Percentiles rank a stretch among this genome's conserved stretches.
These are phyloP conservation scores for Rhinichthys klamathensis DNA, from an alignment of 2,113 vertebrate species.

Conservation along the genomic window DNA sequence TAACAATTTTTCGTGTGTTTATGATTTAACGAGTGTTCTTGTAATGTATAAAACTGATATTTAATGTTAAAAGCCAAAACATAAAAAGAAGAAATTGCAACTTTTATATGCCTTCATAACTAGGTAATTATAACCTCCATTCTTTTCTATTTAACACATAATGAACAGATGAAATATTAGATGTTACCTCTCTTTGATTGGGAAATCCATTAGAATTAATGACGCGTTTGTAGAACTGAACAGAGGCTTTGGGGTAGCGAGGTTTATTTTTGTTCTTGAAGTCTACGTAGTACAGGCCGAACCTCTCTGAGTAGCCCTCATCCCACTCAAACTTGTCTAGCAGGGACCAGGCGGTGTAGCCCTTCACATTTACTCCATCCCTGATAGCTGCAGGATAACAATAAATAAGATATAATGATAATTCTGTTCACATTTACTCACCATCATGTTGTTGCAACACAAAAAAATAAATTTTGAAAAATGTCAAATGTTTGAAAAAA, in stretches of 20 bases:
- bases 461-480: not conserved
- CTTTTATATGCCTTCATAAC: not conserved
- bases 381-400: constrained; percentile 80
- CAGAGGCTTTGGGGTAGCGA: constrained; percentile 90
- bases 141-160: not conserved
- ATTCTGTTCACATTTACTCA: not conserved
- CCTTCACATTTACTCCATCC: constrained; percentile 87
- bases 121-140: not conserved
- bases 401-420: not conserved
- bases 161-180: not conserved
- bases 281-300: constrained; percentile 88
- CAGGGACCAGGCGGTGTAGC: constrained; percentile 92
- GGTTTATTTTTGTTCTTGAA: constrained; percentile 86
- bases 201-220: constrained; percentile 90
- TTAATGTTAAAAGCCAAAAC: not conserved
- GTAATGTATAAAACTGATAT: not conserved
- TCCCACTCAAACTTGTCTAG: constrained; percentile 96
- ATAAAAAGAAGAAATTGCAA: not conserved
- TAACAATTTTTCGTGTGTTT: not conserved
- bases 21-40: not conserved
- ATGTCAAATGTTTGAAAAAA: not conserved
- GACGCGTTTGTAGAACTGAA: constrained; percentile 85
- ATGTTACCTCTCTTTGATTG: constrained; percentile 82
- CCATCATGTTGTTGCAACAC: not conserved
- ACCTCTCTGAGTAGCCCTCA: constrained; percentile 88